These are phyloP conservation scores for Silurus aristotelis DNA, from an alignment of 2,797 vertebrate genomes.

Conservation along the genomic window DNA sequence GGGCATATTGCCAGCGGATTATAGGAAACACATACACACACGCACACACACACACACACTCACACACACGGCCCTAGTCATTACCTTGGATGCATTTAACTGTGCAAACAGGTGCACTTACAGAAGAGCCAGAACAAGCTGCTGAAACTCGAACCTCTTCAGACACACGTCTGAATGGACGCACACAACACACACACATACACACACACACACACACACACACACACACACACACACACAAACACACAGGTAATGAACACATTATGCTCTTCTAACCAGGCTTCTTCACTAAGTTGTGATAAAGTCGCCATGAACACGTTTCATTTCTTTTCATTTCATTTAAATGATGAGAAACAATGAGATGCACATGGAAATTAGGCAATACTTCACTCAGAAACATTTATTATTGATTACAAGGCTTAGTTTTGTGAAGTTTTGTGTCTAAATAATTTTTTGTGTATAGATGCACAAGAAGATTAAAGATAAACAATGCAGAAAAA, in stretches of 20 bases:
- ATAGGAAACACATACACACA: slow-evolving; percentile 59
- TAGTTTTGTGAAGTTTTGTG: not conserved
- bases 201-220: slow-evolving; percentile 33
- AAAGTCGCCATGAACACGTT: not conserved
- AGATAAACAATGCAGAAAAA: not conserved
- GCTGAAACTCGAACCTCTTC: slow-evolving; percentile 85
- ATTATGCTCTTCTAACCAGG: slow-evolving; percentile 58
- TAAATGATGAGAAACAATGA: not conserved
- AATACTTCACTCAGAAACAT: not conserved
- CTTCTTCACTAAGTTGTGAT: not conserved
- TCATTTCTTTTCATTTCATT: not conserved
- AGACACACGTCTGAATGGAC: slow-evolving; percentile 54
- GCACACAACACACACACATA: slow-evolving; percentile 25
- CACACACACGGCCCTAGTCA: slow-evolving; percentile 47
- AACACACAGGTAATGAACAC: slow-evolving; percentile 32
- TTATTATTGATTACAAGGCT: not conserved
- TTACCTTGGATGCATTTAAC: slow-evolving; percentile 86
- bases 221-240: slow-evolving; percentile 31
- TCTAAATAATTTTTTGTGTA: not conserved
- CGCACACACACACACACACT: slow-evolving; percentile 38
- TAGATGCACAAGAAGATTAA: not conserved
- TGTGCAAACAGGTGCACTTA: slow-evolving; percentile 96
- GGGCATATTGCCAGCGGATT: slow-evolving; percentile 90
- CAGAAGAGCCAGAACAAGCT: slow-evolving; percentile 79
- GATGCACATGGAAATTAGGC: not conserved